Evolutionary conservation across 2,888 invertebrate species (phyloP), one percentile per base, ranked within the genome.

Genomic region (Biston stratarius): DNA sequence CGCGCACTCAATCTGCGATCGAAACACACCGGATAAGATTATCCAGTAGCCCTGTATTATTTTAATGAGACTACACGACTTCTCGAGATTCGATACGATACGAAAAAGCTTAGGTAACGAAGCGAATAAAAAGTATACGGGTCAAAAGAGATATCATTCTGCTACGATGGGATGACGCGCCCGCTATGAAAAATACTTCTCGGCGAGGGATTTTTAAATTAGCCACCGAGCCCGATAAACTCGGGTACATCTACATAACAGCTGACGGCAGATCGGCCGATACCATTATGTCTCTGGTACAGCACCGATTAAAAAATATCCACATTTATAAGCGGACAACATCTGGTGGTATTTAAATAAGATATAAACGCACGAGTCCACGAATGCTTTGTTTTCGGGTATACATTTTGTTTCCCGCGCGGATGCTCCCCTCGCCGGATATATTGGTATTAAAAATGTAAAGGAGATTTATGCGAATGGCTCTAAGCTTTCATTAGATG

Each of bases 361-460:
- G 91, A 93, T 91, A 91, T 91, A 91, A 92, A 92, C 90, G 88
- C 87, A 82, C 85, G 84, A 88, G 86, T 89, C 87, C 88, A 86
- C 86, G 87, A 88, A 87, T 87, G 89, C 88, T 90, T 90, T 87
- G 89, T 89, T 89, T 87, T 85, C 77, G 83, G 81, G 81, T 82
- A 85, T 83, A 88, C 83, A 85, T 87, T 87, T 87, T 83, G 85
- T 82, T 83, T 83, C 85, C 87, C 84, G 76, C 24, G 80, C 74
- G 82, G 88, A 89, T 80, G 86, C 84, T 90, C 91, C 92, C 94
- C 92, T 91, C 87, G 81, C 78, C 83, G 88, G 90, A 91, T 92
- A 91, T 94, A 94, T 94, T 92, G 93, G 93, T 94, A 94, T 94
- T 94, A 94, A 94, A 94, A 94, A 94, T 94, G 94, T 93, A 94